phyloP scores from a whole-genome alignment of 2,113 vertebrate species.

The Taurulus bubalis region DNA sequence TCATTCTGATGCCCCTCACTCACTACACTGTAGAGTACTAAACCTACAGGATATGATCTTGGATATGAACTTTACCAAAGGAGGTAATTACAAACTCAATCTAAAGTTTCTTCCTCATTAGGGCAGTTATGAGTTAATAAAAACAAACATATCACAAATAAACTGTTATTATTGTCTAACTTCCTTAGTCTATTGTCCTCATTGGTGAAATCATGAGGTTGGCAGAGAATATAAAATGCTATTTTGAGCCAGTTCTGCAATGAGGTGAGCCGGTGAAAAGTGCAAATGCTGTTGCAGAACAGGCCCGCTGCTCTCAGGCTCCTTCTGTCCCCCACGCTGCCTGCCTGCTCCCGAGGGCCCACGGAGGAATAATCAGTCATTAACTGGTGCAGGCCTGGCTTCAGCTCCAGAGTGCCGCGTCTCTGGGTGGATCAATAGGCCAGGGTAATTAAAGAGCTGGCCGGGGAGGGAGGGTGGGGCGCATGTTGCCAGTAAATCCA shows the following conservation, averaged over 20 bases:
- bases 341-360: conserved; percentile 68
- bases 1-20: not conserved
- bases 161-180: conserved; percentile 1
- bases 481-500: conserved; percentile 84
- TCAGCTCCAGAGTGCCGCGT: conserved; percentile 76
- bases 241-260: conserved; percentile 41
- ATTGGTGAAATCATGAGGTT: conserved; percentile 24
- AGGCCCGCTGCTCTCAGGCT: conserved; percentile 50
- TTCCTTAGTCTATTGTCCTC: conserved; percentile 7
- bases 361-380: conserved; percentile 82
- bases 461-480: conserved; percentile 57
- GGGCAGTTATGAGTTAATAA: not conserved
- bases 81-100: not conserved
- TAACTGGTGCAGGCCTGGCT: conserved; percentile 78
- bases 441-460: conserved; percentile 88
- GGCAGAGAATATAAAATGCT: conserved; percentile 46
- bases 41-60: not conserved
- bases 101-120: not conserved
- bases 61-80: not conserved
- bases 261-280: conserved; percentile 55
- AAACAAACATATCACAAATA: conserved; percentile 4
- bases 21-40: not conserved
- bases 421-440: conserved; percentile 84
- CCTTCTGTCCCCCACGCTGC: conserved; percentile 61
- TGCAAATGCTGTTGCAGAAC: conserved; percentile 54